A percentile compares a stretch with the other conserved stretches of the same genome.
Evolutionary conservation across 2,113 vertebrate genomes (phyloP).

Genomic region (Ptychochromis oligacanthus): DNA sequence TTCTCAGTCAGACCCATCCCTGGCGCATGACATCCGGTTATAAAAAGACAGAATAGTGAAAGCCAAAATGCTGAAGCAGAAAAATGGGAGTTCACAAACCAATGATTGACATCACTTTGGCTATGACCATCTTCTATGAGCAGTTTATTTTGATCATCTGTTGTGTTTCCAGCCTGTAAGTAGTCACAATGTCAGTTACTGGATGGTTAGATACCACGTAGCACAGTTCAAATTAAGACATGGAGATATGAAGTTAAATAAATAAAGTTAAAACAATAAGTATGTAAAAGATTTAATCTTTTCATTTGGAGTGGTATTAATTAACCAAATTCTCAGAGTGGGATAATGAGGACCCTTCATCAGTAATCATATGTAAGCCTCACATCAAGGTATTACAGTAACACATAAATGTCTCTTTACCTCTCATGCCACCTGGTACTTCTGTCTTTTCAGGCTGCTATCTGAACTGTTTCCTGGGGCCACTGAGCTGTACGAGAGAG

Average conservation of each 20-base stretch:
- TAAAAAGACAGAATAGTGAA: neutral
- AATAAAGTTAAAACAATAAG: neutral
- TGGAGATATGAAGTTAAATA: neutral
- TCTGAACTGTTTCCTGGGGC: constrained; percentile 91
- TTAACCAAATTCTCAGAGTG: neutral
- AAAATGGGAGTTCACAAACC: neutral
- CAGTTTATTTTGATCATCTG: neutral
- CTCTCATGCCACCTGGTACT: neutral
- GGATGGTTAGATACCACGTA: neutral
- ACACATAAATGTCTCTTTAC: neutral
- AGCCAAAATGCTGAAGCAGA: neutral
- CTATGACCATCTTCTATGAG: neutral
- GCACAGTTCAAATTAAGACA: neutral
- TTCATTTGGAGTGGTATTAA: neutral
- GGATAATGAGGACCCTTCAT: neutral
- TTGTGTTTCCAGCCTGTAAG: neutral
- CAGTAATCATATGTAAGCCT: neutral
- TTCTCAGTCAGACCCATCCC: neutral
- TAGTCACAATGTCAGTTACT: neutral
- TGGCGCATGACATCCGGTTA: neutral
- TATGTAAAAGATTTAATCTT: neutral
- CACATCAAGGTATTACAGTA: neutral
- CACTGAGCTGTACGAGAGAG: constrained; percentile 88
- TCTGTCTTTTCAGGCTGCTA: constrained; percentile 82
- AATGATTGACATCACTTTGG: neutral